A percentile compares a stretch with the other conserved stretches of the same genome.
phyloP scores from a whole-genome alignment of 2,888 invertebrate species.

The Caenorhabditis sulstoni region DNA sequence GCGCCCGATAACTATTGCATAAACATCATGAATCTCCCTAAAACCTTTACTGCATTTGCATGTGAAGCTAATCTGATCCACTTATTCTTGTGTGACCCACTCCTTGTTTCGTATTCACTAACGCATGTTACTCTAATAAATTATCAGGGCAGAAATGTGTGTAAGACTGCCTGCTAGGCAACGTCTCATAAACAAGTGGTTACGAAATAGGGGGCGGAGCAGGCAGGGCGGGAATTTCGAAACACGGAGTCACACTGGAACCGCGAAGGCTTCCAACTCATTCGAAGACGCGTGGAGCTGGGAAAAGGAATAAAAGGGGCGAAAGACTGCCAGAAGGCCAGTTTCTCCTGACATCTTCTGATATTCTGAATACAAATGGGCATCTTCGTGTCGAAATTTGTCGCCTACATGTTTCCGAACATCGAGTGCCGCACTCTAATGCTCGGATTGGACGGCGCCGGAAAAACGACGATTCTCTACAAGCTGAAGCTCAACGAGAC shows the following conservation, averaged over 20 bases:
- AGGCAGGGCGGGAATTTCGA: slow-evolving; percentile 10
- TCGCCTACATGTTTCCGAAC: slow-evolving; percentile 49
- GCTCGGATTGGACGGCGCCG: slow-evolving; percentile 64
- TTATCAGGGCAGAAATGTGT: slow-evolving; percentile 14
- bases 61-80: slow-evolving; percentile 21
- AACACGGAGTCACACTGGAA: slow-evolving; percentile 7
- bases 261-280: slow-evolving; percentile 44
- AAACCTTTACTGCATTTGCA: slow-evolving; percentile 49
- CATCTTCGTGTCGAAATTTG: slow-evolving; percentile 37
- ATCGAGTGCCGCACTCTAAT: slow-evolving; percentile 55
- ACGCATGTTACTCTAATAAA: slow-evolving; percentile 44
- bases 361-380: slow-evolving; percentile 30
- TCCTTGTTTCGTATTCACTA: slow-evolving; percentile 19
- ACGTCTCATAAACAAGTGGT: slow-evolving; percentile 12
- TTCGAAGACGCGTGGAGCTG: slow-evolving; percentile 31
- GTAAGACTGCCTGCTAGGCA: background rate
- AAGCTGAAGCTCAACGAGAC: slow-evolving; percentile 61
- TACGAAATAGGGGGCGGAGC: slow-evolving; percentile 34
- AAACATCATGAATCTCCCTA: slow-evolving; percentile 45
- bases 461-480: slow-evolving; percentile 64
- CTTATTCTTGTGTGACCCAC: slow-evolving; percentile 27
- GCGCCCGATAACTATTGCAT: slow-evolving; percentile 8
- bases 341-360: too few species aligned
- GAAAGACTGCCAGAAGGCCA: background rate
- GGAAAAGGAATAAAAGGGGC: slow-evolving; percentile 27